Percentiles rank a stretch among this genome's conserved stretches.
These are phyloP conservation scores for Alethe castanea DNA, from an alignment of 2,113 vertebrate genomes.

Conservation along the genomic window DNA sequence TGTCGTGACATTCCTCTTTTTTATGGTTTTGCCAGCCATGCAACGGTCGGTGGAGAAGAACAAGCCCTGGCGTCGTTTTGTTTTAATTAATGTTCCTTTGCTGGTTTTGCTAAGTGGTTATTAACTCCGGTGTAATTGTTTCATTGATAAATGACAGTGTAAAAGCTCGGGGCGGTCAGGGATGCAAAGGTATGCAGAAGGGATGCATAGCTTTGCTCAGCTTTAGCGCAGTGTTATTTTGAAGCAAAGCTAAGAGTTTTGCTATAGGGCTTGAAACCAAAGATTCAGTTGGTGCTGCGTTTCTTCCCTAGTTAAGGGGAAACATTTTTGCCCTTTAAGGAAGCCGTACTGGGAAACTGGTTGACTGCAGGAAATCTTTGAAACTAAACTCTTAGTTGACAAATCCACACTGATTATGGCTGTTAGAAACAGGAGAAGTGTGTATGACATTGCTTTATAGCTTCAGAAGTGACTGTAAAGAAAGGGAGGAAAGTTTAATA, in stretches of 20 bases:
- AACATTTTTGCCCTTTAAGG: conserved; percentile 13
- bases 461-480: neutral
- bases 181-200: neutral
- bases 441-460: accelerated
- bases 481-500: neutral
- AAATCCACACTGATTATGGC: neutral
- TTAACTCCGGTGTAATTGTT: conserved; percentile 22
- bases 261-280: neutral
- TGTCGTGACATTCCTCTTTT: neutral
- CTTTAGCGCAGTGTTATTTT: neutral
- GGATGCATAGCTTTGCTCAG: neutral
- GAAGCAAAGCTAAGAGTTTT: neutral
- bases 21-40: neutral
- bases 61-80: neutral
- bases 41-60: neutral
- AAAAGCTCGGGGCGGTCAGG: neutral
- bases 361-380: neutral
- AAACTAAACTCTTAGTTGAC: neutral
- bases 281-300: accelerated
- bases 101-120: neutral
- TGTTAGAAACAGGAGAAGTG: neutral
- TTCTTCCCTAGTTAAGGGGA: neutral
- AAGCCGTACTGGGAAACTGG: neutral
- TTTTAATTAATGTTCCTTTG: neutral
- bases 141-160: neutral